These are phyloP conservation scores for Dreissena polymorpha DNA, from an alignment of 1,140 invertebrate species.

Conservation along the genomic window DNA sequence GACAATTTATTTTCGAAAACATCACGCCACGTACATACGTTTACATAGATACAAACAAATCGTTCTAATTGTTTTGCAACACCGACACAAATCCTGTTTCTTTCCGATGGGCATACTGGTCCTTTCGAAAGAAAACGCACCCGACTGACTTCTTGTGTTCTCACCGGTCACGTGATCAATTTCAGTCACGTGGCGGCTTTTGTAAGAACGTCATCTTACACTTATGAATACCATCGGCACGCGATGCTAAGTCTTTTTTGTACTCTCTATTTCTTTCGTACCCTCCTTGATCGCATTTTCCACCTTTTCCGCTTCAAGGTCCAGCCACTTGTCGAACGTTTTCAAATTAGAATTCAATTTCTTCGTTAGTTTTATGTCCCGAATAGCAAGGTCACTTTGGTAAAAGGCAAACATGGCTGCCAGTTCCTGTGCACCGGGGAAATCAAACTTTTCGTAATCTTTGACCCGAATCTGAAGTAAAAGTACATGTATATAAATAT, in stretches of 20 bases:
- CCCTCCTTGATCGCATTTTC: conserved; percentile 48
- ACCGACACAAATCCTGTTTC: not conserved
- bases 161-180: not conserved
- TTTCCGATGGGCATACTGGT: not conserved
- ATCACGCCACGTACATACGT: too few species aligned
- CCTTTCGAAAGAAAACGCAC: not conserved
- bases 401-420: conserved; percentile 71
- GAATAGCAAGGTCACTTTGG: conserved; percentile 30
- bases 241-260: not conserved
- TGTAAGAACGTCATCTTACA: too few species aligned
- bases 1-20: too few species aligned
- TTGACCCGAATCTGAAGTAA: conserved; percentile 64
- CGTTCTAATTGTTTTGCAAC: too few species aligned
- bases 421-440: conserved; percentile 65
- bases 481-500: not conserved
- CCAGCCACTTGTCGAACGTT: conserved; percentile 64
- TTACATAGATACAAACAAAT: too few species aligned
- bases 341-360: conserved; percentile 56
- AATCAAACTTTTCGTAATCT: conserved; percentile 68
- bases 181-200: not conserved
- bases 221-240: not conserved
- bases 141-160: not conserved
- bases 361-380: conserved; percentile 63
- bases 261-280: not conserved
- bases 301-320: conserved; percentile 50